Evolutionary conservation across 2,888 invertebrate species (phyloP).

Genomic region (Nephrotoma guestfalica): DNA sequence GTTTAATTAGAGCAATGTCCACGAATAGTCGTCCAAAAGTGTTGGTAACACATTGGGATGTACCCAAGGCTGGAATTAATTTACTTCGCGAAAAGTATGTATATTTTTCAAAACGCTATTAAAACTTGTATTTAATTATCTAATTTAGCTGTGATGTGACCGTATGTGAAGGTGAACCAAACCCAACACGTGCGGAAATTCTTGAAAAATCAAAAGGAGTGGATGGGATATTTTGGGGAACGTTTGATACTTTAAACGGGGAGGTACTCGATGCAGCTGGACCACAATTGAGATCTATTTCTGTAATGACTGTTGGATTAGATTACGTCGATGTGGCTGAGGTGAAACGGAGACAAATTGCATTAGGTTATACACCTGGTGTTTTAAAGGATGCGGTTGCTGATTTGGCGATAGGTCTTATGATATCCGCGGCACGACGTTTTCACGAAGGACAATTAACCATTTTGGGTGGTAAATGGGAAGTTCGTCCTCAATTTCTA

Average conservation of each 20-base stretch:
- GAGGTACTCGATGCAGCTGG: constrained; percentile 21
- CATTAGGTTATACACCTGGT: constrained; percentile 56
- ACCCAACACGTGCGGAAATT: constrained; percentile 8
- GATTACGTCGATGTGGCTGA: constrained; percentile 61
- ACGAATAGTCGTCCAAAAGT: constrained; percentile 36
- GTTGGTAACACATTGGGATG: constrained; percentile 54
- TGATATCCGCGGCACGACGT: constrained; percentile 54
- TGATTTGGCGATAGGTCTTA: constrained; percentile 56
- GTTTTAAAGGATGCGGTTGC: constrained; percentile 59
- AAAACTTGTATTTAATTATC: not conserved
- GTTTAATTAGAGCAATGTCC: not conserved
- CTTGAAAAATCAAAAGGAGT: constrained; percentile 11
- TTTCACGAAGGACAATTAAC: constrained; percentile 52
- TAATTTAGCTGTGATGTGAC: constrained; percentile 10
- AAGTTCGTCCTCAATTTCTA: constrained; percentile 48
- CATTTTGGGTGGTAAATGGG: constrained; percentile 41
- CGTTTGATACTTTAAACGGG: constrained; percentile 9
- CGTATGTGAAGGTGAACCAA: constrained; percentile 8
- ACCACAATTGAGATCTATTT: constrained; percentile 49
- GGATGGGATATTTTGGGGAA: constrained; percentile 14
- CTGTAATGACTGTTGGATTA: constrained; percentile 65
- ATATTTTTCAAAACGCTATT: not conserved
- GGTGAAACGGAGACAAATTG: constrained; percentile 47
- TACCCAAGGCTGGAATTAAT: constrained; percentile 47
- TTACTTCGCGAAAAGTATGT: constrained; percentile 39